These are phyloP conservation scores for Heliconius congener DNA, from an alignment of 1,140 invertebrate species.

Conservation along the genomic window DNA sequence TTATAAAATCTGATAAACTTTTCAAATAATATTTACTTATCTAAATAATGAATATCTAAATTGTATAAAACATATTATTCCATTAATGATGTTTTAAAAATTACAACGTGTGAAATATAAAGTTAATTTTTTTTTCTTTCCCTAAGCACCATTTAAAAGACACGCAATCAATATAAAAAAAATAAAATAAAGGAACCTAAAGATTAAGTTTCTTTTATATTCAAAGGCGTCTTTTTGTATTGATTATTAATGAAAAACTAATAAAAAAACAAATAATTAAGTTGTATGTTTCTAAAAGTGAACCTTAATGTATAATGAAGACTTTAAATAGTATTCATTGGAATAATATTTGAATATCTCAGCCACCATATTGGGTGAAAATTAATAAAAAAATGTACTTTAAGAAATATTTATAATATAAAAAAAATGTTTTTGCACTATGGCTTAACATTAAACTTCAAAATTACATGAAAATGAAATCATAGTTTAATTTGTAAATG, in stretches of 20 bases:
- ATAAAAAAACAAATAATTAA: not conserved
- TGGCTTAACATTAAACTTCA: too few species aligned
- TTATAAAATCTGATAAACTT: not conserved
- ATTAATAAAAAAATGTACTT: too few species aligned
- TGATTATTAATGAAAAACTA: not conserved
- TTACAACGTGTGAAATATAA: not conserved
- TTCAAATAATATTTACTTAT: not conserved
- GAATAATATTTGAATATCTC: too few species aligned
- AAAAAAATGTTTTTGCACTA: too few species aligned
- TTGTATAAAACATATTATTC: too few species aligned
- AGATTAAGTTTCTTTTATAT: too few species aligned
- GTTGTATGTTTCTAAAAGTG: not conserved
- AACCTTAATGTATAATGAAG: not conserved
- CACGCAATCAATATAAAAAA: not conserved
- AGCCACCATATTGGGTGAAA: too few species aligned
- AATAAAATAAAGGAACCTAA: not conserved
- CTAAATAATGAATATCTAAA: not conserved
- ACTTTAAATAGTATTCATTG: too few species aligned
- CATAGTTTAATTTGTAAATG: too few species aligned
- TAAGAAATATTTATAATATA: too few species aligned
- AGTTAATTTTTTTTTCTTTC: not conserved
- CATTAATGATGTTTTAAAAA: not conserved
- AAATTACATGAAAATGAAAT: too few species aligned
- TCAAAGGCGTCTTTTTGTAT: not conserved
- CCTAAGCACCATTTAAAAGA: constrained; percentile 2